phyloP scores from a whole-genome alignment of 2,113 vertebrate genomes.

The Perca fluviatilis region DNA sequence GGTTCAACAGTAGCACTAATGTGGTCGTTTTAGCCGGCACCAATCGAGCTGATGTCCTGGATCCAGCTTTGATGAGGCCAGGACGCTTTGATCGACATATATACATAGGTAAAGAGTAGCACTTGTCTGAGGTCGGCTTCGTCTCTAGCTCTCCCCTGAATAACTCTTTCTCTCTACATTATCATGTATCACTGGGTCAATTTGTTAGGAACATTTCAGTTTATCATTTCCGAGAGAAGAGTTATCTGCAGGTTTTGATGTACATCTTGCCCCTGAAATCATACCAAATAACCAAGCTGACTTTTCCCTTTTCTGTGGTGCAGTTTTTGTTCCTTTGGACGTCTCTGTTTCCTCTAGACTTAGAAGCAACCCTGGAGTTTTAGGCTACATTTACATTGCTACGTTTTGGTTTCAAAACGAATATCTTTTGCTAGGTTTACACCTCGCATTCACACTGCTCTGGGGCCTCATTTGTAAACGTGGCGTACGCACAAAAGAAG shows the following conservation, averaged over 20 bases:
- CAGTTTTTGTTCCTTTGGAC: conserved; percentile 9
- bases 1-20: conserved; percentile 86
- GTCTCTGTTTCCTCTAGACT: too few species aligned
- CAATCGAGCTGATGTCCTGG: conserved; percentile 84
- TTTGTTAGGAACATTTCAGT: not conserved
- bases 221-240: not conserved
- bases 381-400: too few species aligned
- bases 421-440: too few species aligned
- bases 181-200: not conserved
- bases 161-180: not conserved
- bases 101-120: conserved; percentile 77
- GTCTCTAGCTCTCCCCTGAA: not conserved
- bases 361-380: not conserved
- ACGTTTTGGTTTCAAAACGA: too few species aligned
- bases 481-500: too few species aligned
- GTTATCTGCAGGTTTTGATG: not conserved
- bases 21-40: conserved; percentile 87
- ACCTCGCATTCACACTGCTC: too few species aligned
- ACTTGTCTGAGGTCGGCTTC: not conserved
- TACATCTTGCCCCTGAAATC: not conserved
- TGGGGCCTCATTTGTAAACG: too few species aligned
- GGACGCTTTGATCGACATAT: conserved; percentile 88
- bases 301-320: not conserved
- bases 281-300: not conserved
- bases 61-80: conserved; percentile 85